Evolutionary conservation across 2,888 invertebrate genomes (phyloP).

Genomic region (Drosophila neutralis): DNA sequence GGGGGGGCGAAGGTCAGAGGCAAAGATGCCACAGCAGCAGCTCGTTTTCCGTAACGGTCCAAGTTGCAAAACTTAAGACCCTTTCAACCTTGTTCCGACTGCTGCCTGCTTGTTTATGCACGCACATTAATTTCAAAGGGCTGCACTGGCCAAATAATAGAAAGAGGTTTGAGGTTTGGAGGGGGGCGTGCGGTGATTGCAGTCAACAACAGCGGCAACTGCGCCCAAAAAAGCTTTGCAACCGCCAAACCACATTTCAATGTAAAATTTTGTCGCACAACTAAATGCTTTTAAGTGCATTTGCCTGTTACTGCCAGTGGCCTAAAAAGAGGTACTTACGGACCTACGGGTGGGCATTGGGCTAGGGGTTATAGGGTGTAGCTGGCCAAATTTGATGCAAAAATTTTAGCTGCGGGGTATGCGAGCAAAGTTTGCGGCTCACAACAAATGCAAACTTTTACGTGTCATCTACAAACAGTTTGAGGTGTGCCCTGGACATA

Average conservation of each 20-base stretch:
- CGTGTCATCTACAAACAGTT: constrained; percentile 32
- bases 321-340: background rate
- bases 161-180: background rate
- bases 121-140: constrained; percentile 76
- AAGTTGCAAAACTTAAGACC: constrained; percentile 62
- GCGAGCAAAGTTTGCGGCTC: constrained; percentile 20
- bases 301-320: constrained; percentile 51
- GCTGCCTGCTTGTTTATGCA: constrained; percentile 68
- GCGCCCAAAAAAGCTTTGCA: constrained; percentile 27
- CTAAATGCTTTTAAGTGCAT: constrained; percentile 81
- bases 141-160: constrained; percentile 39
- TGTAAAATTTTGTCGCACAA: constrained; percentile 74
- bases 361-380: too few species aligned
- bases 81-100: constrained; percentile 23
- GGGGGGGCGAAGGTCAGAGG: background rate
- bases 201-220: constrained; percentile 5
- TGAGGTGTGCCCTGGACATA: constrained; percentile 33
- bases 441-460: constrained; percentile 24
- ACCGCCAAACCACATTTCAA: constrained; percentile 70
- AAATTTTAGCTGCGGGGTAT: constrained; percentile 37
- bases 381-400: constrained; percentile 26
- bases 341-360: background rate
- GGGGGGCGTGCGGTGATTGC: background rate
- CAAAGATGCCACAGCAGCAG: constrained; percentile 8
- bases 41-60: constrained; percentile 42